Evolutionary conservation across 2,113 vertebrate genomes (phyloP).

Genomic region (Salvelinus namaycush): DNA sequence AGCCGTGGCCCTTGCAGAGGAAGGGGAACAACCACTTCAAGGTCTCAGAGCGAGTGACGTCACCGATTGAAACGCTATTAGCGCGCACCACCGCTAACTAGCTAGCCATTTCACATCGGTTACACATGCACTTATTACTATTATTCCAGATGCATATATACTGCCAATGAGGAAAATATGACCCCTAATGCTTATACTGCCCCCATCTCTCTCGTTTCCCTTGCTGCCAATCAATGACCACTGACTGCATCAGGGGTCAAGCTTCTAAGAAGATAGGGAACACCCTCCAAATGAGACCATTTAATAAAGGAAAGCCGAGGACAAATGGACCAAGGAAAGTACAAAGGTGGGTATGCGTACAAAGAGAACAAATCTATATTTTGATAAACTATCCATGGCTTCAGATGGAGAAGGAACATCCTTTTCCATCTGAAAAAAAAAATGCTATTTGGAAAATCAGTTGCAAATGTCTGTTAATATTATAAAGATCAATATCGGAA

Average conservation of each 20-base stretch:
- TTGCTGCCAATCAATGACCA: slow-evolving; percentile 44
- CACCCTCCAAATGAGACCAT: slow-evolving; percentile 38
- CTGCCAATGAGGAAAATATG: slow-evolving; percentile 59
- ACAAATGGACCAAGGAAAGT: slow-evolving; percentile 47
- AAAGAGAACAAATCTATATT: slow-evolving; percentile 78
- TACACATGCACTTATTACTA: background rate
- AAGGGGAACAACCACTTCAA: no score
- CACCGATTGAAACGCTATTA: no score
- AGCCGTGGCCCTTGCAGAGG: no score
- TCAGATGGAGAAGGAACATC: slow-evolving; percentile 39
- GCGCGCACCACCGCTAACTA: no score
- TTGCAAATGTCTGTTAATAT: slow-evolving; percentile 47
- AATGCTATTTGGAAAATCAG: slow-evolving; percentile 27
- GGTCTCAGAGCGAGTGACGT: no score
- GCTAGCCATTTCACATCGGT: no score
- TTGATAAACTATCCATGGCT: slow-evolving; percentile 71
- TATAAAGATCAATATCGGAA: background rate
- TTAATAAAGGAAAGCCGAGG: slow-evolving; percentile 25
- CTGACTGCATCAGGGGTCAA: slow-evolving; percentile 42
- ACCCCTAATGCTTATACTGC: slow-evolving; percentile 43
- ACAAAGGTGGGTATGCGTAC: slow-evolving; percentile 63
- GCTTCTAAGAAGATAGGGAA: slow-evolving; percentile 48
- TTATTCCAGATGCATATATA: slow-evolving; percentile 45
- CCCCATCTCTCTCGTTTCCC: slow-evolving; percentile 55
- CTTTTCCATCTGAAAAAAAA: background rate